These are phyloP conservation scores for Rosalia funebris DNA, from an alignment of 2,888 invertebrate genomes.

Conservation along the genomic window DNA sequence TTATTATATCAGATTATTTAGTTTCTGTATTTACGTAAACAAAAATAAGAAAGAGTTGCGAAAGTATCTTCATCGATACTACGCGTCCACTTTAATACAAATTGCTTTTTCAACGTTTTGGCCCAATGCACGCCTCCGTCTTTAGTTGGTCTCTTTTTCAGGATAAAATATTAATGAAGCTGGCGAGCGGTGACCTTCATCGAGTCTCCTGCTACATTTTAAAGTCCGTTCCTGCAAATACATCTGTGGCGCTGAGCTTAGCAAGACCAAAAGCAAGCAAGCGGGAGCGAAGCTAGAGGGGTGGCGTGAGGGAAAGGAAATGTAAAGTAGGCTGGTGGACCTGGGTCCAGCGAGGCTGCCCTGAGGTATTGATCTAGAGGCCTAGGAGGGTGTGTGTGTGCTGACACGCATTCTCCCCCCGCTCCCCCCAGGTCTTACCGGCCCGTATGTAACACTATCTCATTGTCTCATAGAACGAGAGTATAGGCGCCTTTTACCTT, in stretches of 20 bases:
- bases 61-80: no score
- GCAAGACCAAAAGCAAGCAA: conserved; percentile 69
- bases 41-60: no score
- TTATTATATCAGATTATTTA: no score
- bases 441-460: conserved; percentile 58
- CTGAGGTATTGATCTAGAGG: conserved; percentile 64
- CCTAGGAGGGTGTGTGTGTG: conserved; percentile 61
- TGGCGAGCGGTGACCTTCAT: conserved; percentile 2
- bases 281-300: conserved; percentile 67
- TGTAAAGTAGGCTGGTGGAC: conserved; percentile 71
- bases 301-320: conserved; percentile 58
- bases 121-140: no score
- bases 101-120: no score
- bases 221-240: conserved; percentile 34
- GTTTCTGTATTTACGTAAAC: no score
- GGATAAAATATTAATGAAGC: conserved; percentile 5
- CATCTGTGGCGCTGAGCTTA: conserved; percentile 66
- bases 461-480: conserved; percentile 45
- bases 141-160: no score
- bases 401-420: conserved; percentile 61
- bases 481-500: conserved; percentile 37
- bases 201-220: conserved; percentile 9
- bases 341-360: conserved; percentile 64
- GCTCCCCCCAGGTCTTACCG: conserved; percentile 51
- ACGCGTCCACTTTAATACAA: no score